Evolutionary conservation across 2,888 invertebrate species (phyloP), one percentile per base, ranked within the genome.

Genomic region (Caenorhabditis sp.): DNA sequence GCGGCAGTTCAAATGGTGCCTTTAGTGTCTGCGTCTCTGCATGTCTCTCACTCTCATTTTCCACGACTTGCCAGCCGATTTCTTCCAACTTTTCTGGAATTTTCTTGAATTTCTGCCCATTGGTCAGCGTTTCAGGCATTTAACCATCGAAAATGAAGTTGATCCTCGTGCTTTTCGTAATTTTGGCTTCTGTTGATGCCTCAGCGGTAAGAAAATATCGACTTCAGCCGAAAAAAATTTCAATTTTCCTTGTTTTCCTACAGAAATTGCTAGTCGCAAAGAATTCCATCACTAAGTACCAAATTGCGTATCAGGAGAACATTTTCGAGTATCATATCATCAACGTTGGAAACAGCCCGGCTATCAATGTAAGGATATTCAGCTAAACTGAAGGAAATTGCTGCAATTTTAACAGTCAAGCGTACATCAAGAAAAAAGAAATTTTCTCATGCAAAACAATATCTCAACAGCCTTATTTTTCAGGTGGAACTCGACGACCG

Each of bases 401-500:
- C n/a, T n/a, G n/a, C n/a, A n/a, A n/a, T n/a, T n/a, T n/a, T n/a
- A n/a, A n/a, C n/a, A n/a, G n/a, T n/a, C n/a, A n/a, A n/a, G n/a
- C n/a, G n/a, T n/a, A n/a, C 15, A 2, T 50, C 17, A 2, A 50
- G 17, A 50, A 50, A 30, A n/a, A 5, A 11, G 6, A 46, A 46
- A 27, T 32, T 32, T 50, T 17, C 3, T 50, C n/a, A n/a, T n/a
- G n/a, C n/a, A n/a, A n/a, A n/a, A n/a, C n/a, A n/a, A n/a, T n/a
- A n/a, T n/a, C n/a, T n/a, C n/a, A n/a, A n/a, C n/a, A n/a, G n/a
- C n/a, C n/a, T n/a, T n/a, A n/a, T 27, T 13, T 55, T 56, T 43
- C 45, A 73, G 65, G 74, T 75, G 7, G 43, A 43, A 5, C 58
- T 75, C 7, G 58, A 62, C 26, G 75, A 75, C 39, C 56, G 43